Evolutionary conservation across 53 echinoderm and acorn worm genomes (phyloP).

Genomic region (Holothuria leucospilota): DNA sequence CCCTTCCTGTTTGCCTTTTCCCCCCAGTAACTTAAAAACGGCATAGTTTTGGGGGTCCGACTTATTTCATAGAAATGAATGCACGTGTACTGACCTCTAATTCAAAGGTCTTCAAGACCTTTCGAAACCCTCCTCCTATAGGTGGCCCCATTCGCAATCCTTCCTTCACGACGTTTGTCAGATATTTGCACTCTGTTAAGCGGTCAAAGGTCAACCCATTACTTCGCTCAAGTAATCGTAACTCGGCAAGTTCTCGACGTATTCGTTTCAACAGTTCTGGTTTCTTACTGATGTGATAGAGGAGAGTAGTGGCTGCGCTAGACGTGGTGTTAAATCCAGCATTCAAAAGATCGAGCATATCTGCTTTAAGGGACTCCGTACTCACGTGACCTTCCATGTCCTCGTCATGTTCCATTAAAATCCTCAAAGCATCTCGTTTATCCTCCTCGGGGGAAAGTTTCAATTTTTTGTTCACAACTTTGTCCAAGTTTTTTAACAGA

Average conservation of each 20-base stretch:
- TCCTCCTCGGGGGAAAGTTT: conserved; percentile 59
- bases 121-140: conserved; percentile 86
- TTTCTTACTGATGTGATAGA: conserved; percentile 71
- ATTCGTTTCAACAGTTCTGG: conserved; percentile 72
- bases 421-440: conserved; percentile 78
- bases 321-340: conserved; percentile 54
- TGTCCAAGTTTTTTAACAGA: conserved; percentile 44
- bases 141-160: conserved; percentile 84
- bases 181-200: conserved; percentile 75
- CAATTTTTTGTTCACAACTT: conserved; percentile 62
- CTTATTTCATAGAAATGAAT: too few relatives aligned
- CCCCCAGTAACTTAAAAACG: too few relatives aligned
- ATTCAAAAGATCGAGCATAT: conserved; percentile 38
- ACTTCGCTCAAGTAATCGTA: conserved; percentile 51
- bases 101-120: conserved; percentile 90
- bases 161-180: conserved; percentile 83
- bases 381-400: not conserved
- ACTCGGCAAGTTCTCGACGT: conserved; percentile 67
- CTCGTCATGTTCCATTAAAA: conserved; percentile 69
- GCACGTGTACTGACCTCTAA: conserved; percentile 64
- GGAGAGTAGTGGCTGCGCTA: conserved; percentile 57
- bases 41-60: too few relatives aligned
- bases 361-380: conserved; percentile 10
- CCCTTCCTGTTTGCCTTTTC: too few relatives aligned
- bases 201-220: conserved; percentile 62